Percentiles rank a stretch among this genome's conserved stretches.
phyloP scores from a whole-genome alignment of 2,113 vertebrate species.

The Oreotrochilus melanogaster region DNA sequence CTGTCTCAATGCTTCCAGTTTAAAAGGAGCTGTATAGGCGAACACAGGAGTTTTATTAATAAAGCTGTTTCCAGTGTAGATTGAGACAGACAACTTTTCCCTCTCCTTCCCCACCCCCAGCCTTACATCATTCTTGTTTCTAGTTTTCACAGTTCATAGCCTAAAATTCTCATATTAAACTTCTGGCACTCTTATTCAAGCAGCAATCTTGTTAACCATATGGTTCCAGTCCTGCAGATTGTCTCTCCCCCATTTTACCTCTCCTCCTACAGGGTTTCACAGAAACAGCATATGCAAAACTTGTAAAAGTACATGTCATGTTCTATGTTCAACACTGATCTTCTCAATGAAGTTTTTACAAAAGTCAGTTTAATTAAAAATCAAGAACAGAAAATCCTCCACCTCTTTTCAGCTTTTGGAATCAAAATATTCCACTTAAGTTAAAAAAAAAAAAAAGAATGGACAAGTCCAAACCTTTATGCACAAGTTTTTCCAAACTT shows the following conservation, averaged over 20 bases:
- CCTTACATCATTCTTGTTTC: conserved; percentile 1
- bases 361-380: background rate
- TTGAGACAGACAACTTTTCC: background rate
- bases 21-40: background rate
- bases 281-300: background rate
- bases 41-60: background rate
- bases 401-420: background rate
- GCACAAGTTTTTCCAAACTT: background rate
- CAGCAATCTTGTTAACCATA: background rate
- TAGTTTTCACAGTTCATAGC: conserved; percentile 30
- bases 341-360: conserved; percentile 3
- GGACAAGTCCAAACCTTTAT: background rate
- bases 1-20: background rate
- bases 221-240: conserved; percentile 56
- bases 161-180: background rate
- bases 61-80: background rate
- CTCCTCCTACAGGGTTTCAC: conserved; percentile 52
- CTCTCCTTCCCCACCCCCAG: background rate
- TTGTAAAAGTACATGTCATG: background rate
- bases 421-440: background rate
- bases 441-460: background rate
- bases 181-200: background rate
- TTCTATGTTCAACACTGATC: background rate
- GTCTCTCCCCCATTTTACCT: conserved; percentile 10
- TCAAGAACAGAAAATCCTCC: background rate